Base-by-base conservation (phyloP, 2,888 invertebrate genomes). In the Chymomyza caudatula region DNA sequence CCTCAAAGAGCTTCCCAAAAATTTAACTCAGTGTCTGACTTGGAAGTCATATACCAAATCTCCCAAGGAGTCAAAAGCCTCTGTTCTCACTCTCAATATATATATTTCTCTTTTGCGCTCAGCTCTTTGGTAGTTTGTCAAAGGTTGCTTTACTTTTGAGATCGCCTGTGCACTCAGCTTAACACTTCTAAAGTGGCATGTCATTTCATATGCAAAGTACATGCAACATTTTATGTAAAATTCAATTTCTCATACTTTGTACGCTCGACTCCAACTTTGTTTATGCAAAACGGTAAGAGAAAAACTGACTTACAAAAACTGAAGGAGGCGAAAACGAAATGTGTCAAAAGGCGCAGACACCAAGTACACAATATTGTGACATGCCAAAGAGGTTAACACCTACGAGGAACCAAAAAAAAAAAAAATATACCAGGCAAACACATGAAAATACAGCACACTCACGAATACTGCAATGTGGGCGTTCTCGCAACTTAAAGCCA, bases 371-470 rank as follows among this genome's bases (percentile, higher is more conserved):
- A 67, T 72, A 62, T 67, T 69, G 75, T 63, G 29, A 23, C 63
- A 75, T 67, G 75, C 80, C 80, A 83, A 83, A 77, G 83, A 67
- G 80, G 68, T 83, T 80, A 71, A 22, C 59, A 60, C 49, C 60
- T 56, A 22, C 25, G 8, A 25, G 17, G 19, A 25, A 25, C 44
- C 22, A 23, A 25, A 19, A 8, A 44, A 63, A 64, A 63, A 51
- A 37, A 59, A 61, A 62, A 59, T 62, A 47, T 37, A 51, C 22
- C 47, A 51, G n/a, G n/a, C n/a, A n/a, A n/a, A n/a, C n/a, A n/a
- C n/a, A n/a, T n/a, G n/a, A n/a, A n/a, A 37, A 13, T 37, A 37
- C 29, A 11, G 1, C 47, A n/a, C 17, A 13, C 51, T 15, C 23
- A 20, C 52, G 2, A 8, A 23, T 13, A 13, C 3, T 17, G 49